Percentiles rank a stretch among this genome's conserved stretches.
phyloP scores from a whole-genome alignment of 2,888 invertebrate species.

The Allacma fusca region DNA sequence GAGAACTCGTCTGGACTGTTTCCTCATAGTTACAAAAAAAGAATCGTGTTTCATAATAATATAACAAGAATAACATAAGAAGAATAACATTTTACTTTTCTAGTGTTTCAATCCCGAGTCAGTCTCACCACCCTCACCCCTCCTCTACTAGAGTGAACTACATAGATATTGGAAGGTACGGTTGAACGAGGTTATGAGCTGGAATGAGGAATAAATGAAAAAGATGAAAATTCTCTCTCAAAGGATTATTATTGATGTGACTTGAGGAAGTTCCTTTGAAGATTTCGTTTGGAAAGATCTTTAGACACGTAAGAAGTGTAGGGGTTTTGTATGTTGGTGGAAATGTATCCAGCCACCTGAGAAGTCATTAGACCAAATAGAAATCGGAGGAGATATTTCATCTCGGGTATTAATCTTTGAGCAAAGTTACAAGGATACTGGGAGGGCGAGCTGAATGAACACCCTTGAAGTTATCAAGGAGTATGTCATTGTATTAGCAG shows the following conservation, averaged over 20 bases:
- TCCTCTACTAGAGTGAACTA: no score
- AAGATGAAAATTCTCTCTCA: conserved; percentile 10
- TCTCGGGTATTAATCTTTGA: neutral
- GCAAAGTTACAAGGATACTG: neutral
- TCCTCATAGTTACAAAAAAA: neutral
- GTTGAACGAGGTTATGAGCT: neutral
- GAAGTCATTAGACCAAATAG: no score
- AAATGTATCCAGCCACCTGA: no score
- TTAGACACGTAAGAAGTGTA: no score
- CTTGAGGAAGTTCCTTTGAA: neutral
- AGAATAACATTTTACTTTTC: neutral
- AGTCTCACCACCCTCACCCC: neutral
- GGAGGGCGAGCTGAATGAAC: conserved; percentile 18
- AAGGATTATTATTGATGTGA: neutral
- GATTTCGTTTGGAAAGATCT: neutral
- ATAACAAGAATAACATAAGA: neutral
- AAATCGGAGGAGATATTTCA: neutral
- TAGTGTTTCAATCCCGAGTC: neutral
- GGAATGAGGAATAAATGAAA: neutral
- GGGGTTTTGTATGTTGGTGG: no score
- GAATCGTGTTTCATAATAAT: conserved; percentile 1
- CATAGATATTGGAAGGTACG: no score
- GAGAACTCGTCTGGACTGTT: neutral
- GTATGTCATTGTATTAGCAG: conserved; percentile 29
- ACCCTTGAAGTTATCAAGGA: conserved; percentile 17